Percentiles rank a stretch among this genome's conserved stretches.
phyloP scores from a whole-genome alignment of 1,140 invertebrate genomes.

The Apocrypta bakeri region DNA sequence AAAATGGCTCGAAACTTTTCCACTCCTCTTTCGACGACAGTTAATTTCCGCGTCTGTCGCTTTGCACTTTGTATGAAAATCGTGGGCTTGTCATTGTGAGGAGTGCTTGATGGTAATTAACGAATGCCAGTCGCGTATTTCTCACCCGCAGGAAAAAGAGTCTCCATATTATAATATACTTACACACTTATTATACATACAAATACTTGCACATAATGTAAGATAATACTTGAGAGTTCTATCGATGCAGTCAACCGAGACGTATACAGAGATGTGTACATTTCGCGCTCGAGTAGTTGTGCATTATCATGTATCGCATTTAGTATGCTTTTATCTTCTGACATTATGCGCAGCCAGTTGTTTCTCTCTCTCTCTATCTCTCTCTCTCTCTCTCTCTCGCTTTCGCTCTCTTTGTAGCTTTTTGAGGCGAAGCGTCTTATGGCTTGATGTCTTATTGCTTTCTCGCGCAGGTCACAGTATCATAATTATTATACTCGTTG shows the following conservation, averaged over 20 bases:
- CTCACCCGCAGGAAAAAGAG: background rate
- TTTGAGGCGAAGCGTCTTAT: too few relatives aligned
- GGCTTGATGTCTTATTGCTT: too few relatives aligned
- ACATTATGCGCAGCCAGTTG: background rate
- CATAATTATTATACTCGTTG: too few relatives aligned
- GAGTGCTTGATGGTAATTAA: slow-evolving; percentile 24
- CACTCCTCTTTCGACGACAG: background rate
- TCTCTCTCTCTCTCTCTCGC: slow-evolving; percentile 14
- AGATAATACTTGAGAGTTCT: too few relatives aligned
- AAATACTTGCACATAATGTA: too few relatives aligned
- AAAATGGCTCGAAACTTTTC: background rate
- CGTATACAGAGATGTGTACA: background rate
- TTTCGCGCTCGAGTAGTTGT: too few relatives aligned
- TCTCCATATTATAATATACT: too few relatives aligned
- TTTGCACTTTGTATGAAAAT: slow-evolving; percentile 33
- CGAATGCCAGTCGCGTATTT: slow-evolving; percentile 22
- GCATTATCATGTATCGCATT: background rate
- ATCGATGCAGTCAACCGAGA: background rate
- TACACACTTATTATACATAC: too few relatives aligned
- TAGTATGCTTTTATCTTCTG: background rate
- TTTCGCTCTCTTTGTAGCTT: too few relatives aligned
- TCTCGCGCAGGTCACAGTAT: too few relatives aligned
- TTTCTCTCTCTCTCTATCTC: slow-evolving; percentile 2
- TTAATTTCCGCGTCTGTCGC: slow-evolving; percentile 4
- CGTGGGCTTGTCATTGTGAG: background rate